These are phyloP conservation scores for Dexiosoma caninum DNA, from an alignment of 2,888 invertebrate genomes.

Conservation along the genomic window DNA sequence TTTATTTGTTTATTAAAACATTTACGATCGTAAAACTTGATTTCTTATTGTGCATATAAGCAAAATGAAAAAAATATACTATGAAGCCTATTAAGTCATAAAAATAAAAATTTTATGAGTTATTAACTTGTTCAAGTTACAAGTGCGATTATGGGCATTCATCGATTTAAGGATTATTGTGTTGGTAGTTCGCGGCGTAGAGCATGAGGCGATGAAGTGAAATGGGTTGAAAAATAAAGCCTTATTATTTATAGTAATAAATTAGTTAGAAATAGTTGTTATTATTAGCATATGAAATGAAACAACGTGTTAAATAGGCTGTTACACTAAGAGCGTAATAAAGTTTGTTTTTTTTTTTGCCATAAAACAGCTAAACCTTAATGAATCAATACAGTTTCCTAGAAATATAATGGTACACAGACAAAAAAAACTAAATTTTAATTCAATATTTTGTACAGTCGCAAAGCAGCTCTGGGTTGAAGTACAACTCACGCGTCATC, in stretches of 20 bases:
- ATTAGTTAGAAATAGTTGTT: neutral
- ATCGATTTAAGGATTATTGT: slow-evolving; percentile 12
- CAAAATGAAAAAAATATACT: neutral
- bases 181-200: too few relatives aligned
- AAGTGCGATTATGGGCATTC: slow-evolving; percentile 33
- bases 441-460: too few relatives aligned
- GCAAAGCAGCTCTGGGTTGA: too few relatives aligned
- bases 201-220: neutral
- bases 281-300: neutral
- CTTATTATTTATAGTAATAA: neutral
- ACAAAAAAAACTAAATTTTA: too few relatives aligned
- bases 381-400: too few relatives aligned
- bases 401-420: too few relatives aligned
- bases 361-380: too few relatives aligned
- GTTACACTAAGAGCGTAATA: too few relatives aligned
- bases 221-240: neutral
- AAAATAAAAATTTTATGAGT: slow-evolving; percentile 39
- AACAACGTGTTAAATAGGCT: too few relatives aligned
- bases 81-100: slow-evolving; percentile 13
- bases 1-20: slow-evolving; percentile 31
- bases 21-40: slow-evolving; percentile 43
- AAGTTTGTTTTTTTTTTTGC: too few relatives aligned
- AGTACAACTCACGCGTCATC: too few relatives aligned
- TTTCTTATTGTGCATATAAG: slow-evolving; percentile 24
- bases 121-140: neutral